Conservation (phyloP, 2,888 invertebrate genomes). For the Caenorhabditis uteleia region DNA sequence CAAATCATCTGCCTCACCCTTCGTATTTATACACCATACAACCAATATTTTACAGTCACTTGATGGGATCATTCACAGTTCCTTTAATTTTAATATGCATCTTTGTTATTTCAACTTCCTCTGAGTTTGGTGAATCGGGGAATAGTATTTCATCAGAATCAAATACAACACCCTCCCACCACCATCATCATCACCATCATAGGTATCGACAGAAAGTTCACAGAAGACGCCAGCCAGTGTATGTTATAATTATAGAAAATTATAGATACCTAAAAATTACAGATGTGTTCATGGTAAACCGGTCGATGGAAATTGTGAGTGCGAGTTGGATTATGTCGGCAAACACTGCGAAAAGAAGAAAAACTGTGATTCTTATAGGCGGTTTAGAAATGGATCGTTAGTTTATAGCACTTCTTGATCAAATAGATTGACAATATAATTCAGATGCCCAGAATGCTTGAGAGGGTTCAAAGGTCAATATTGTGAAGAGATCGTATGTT, state of each 20-base stretch:
- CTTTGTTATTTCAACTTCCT: no score
- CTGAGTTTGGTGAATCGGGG: no score
- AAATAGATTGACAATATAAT: not conserved
- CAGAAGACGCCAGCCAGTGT: slow-evolving; percentile 21
- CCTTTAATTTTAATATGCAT: no score
- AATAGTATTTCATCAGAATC: no score
- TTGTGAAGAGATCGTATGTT: slow-evolving; percentile 58
- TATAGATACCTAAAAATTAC: slow-evolving; percentile 11
- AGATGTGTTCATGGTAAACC: slow-evolving; percentile 61
- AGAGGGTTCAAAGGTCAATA: slow-evolving; percentile 52
- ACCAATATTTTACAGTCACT: no score
- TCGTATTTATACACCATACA: no score
- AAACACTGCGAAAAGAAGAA: slow-evolving; percentile 60
- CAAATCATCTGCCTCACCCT: no score
- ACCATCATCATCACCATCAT: slow-evolving; percentile 16
- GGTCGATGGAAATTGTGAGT: slow-evolving; percentile 52
- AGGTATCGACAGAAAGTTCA: slow-evolving; percentile 14
- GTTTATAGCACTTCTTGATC: slow-evolving; percentile 11
- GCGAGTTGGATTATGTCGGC: slow-evolving; percentile 59
- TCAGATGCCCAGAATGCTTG: slow-evolving; percentile 53
- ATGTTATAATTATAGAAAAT: not conserved
- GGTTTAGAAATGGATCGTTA: slow-evolving; percentile 54
- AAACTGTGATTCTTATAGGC: slow-evolving; percentile 44
- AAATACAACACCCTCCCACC: no score
- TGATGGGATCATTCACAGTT: no score